A percentile compares a stretch with the other conserved stretches of the same genome.
phyloP scores from a whole-genome alignment of 1,140 invertebrate species.

The Calephelis virginiensis region DNA sequence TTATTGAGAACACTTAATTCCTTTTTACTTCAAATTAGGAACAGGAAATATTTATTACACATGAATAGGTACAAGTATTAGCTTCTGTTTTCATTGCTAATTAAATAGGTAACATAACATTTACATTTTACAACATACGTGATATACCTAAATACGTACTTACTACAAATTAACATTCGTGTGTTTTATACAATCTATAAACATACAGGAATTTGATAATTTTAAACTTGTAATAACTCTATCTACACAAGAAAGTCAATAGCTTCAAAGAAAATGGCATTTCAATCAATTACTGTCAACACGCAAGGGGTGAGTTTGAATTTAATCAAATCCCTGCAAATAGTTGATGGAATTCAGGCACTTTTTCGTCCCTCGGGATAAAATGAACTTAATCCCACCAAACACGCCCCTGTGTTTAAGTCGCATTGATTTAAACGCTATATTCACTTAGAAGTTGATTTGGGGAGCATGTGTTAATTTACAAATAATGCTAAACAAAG shows the following conservation, averaged over 20 bases:
- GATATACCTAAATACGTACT: too few relatives aligned
- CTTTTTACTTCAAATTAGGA: too few relatives aligned
- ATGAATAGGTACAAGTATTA: too few relatives aligned
- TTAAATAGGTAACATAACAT: too few relatives aligned
- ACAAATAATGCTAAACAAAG: slow-evolving; percentile 7
- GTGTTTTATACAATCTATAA: too few relatives aligned
- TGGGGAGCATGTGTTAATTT: slow-evolving; percentile 22
- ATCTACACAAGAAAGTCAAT: slow-evolving; percentile 38
- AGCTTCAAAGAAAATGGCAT: slow-evolving; percentile 48
- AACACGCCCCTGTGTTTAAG: slow-evolving; percentile 66
- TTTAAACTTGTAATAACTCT: slow-evolving; percentile 11
- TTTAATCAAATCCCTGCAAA: slow-evolving; percentile 67
- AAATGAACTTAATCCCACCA: slow-evolving; percentile 48
- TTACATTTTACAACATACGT: too few relatives aligned
- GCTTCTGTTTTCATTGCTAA: too few relatives aligned
- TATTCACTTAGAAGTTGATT: slow-evolving; percentile 51
- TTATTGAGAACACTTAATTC: too few relatives aligned
- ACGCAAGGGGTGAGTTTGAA: slow-evolving; percentile 68
- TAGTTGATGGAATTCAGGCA: slow-evolving; percentile 59
- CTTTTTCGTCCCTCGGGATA: slow-evolving; percentile 62
- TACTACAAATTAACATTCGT: too few relatives aligned
- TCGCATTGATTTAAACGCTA: slow-evolving; percentile 66
- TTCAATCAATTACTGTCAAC: slow-evolving; percentile 74
- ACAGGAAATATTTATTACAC: too few relatives aligned
- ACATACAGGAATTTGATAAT: background rate